Evolutionary conservation across 2,888 invertebrate species (phyloP), one percentile per base, ranked within the genome.

Genomic region (Nezara viridula): DNA sequence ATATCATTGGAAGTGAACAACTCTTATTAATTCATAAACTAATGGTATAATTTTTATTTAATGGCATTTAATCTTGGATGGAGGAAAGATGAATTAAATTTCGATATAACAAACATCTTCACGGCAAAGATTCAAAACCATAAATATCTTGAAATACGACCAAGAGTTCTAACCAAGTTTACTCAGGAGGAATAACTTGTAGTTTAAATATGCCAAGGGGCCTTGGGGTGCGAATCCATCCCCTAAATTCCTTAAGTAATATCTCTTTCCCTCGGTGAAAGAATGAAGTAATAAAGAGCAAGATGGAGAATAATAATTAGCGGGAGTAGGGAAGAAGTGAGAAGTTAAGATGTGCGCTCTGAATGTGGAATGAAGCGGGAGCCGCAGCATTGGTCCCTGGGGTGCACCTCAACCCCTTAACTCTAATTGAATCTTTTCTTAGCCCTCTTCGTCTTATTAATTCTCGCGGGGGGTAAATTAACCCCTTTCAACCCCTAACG

Each of bases 401-500:
- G 52, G 88, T 21, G 86, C 81, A 47, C 89, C 90, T 77, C 90
- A 88, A 89, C 86, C 37, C 90, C 85, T 88, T 90, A 90, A 87
- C 87, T 89, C 90, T 91, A 91, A 91, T 91, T 91, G 91, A 91
- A 91, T 91, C 90, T 91, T 91, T 91, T 91, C 90, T 89, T 89
- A 88, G 40, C 27, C 47, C n/a, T 21, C 85, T 49, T 24, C 44
- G 85, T 50, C 86, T 12, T 52, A 49, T 86, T 52, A 86, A 44
- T 81, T 81, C 81, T 47, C n/a, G 44, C 81, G 9, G 50, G 37
- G 50, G 21, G 52, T 86, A 50, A 86, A 86, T 86, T 86, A 49
- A 86, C 86, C 86, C 19, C 52, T 50, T 47, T 32, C 49, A 86
- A 49, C 86, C 86, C 86, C 86, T 32, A 7, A 19, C 37, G 2